A percentile compares a stretch with the other conserved stretches of the same genome.
These are phyloP conservation scores for Abrostola tripartita DNA, from an alignment of 2,888 invertebrate genomes.

Conservation along the genomic window DNA sequence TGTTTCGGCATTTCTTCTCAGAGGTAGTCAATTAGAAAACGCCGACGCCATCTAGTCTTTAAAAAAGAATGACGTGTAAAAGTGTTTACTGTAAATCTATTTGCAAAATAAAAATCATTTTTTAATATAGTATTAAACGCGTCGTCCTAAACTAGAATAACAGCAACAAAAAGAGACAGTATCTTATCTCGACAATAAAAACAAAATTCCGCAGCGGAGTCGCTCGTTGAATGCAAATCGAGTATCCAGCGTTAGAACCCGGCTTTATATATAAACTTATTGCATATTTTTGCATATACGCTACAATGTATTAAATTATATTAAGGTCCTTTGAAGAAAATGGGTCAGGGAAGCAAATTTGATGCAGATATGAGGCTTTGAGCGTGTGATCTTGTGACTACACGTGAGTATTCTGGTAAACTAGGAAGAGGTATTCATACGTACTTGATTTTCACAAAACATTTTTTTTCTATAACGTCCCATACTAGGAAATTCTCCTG, in stretches of 20 bases:
- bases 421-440: no score
- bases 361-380: constrained; percentile 32
- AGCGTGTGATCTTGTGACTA: no score
- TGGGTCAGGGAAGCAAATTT: constrained; percentile 51
- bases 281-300: constrained; percentile 59
- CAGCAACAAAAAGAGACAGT: constrained; percentile 53
- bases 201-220: constrained; percentile 60
- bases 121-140: constrained; percentile 26
- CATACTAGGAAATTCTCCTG: no score
- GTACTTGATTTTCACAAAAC: no score
- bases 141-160: constrained; percentile 17
- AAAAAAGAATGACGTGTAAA: no score
- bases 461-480: no score
- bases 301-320: constrained; percentile 51
- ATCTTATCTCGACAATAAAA: constrained; percentile 69
- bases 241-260: constrained; percentile 48
- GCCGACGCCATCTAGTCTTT: no score
- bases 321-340: constrained; percentile 46
- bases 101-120: no score
- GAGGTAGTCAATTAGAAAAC: no score
- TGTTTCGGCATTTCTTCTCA: no score
- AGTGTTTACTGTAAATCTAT: no score
- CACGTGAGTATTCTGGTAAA: no score
- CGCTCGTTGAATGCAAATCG: constrained; percentile 66
- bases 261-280: constrained; percentile 58